Base-by-base conservation (phyloP, 2,888 invertebrate genomes). In the Thyatira batis region DNA sequence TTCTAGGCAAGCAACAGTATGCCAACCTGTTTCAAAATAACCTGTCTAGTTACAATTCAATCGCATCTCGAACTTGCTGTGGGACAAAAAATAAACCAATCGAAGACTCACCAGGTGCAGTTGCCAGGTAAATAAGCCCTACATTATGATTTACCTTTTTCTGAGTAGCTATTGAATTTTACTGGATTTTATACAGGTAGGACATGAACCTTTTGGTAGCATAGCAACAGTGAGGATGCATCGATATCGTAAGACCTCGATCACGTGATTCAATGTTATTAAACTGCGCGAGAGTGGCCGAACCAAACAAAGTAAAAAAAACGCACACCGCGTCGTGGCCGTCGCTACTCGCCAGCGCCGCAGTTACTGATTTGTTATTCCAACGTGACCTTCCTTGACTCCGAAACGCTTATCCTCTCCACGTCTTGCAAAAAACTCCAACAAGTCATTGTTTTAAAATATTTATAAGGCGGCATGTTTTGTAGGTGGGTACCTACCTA, bases 351-450 rank as follows among this genome's bases (percentile, higher is more conserved):
- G 63, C 60, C 67, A 60, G 58, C 64, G 67, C 64, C 25, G 25
- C 56, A 57, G 58, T 57, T 63, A 69, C 71, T 68, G 81, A 80
- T 83, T 82, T 82, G 78, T 81, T 80, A 82, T 84, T 82, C 77
- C 72, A 74, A 74, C 64, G 72, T 85, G 85, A 85, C 86, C 85
- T 84, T 85, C 83, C 82, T 85, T 81, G 84, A 82, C 82, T 82
- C 74, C 72, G 67, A 57, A 75, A 63, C 71, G 73, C 65, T 79
- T 77, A 80, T 79, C 76, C 75, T 72, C 71, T 63, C 63, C 60
- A 63, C 63, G 57, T 55, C 51, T 55, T 52, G 63, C 65, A 63
- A 67, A n/a, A 76, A 72, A 72, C 65, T 58, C 57, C 58, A 64
- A 65, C 58, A 54, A 58, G 55, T 59, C 60, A 64, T 72, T 69